Percentiles rank a stretch among this genome's conserved stretches.
These are phyloP conservation scores for Eilema griseolum DNA, from an alignment of 2,888 invertebrate genomes.

Conservation along the genomic window DNA sequence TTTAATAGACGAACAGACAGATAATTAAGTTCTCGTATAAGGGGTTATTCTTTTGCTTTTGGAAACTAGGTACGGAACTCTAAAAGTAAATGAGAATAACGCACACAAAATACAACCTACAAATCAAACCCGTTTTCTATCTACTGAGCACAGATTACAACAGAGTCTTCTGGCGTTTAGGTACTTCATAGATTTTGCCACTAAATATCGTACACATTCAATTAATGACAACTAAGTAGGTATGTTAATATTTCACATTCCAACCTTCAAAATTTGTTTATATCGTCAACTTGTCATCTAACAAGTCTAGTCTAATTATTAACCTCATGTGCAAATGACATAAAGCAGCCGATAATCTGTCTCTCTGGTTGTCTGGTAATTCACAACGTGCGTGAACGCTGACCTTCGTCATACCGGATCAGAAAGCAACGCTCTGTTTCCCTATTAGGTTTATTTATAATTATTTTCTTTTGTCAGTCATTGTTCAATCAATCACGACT, in stretches of 20 bases:
- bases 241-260: not conserved
- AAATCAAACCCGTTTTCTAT: not conserved
- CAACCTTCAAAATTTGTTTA: not conserved
- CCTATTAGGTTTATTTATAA: conserved; percentile 62
- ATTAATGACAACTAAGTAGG: not conserved
- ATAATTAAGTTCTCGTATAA: too few relatives aligned
- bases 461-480: conserved; percentile 59
- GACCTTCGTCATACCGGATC: conserved; percentile 60
- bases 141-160: not conserved
- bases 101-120: not conserved
- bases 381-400: conserved; percentile 34
- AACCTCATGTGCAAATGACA: conserved; percentile 17
- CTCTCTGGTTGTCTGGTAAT: conserved; percentile 28
- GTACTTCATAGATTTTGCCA: not conserved
- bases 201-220: not conserved
- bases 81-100: too few relatives aligned
- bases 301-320: conserved; percentile 11
- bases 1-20: not conserved
- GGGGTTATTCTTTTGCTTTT: too few relatives aligned
- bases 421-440: conserved; percentile 58
- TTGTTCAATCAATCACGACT: conserved; percentile 55
- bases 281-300: not conserved
- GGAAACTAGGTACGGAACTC: too few relatives aligned
- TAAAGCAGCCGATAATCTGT: conserved; percentile 30
- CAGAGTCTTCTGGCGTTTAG: not conserved